A percentile compares a stretch with the other conserved stretches of the same genome.
Evolutionary conservation across 2,113 vertebrate species (phyloP).

Genomic region (Motacilla alba): DNA sequence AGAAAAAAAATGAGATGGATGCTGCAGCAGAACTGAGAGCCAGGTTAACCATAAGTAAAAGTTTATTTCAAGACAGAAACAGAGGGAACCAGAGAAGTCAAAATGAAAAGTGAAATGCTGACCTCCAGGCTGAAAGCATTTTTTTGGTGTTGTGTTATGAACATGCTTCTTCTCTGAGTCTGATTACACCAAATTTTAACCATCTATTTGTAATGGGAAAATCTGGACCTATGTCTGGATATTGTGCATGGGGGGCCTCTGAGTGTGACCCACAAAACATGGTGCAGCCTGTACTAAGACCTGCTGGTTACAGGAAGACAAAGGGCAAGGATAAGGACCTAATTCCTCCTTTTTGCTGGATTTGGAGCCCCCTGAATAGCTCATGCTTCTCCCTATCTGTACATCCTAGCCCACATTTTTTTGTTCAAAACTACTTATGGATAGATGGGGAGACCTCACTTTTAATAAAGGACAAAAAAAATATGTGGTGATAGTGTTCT

Average conservation of each 20-base stretch:
- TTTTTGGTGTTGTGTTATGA: neutral
- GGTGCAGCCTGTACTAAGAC: accelerated
- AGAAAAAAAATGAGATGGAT: neutral
- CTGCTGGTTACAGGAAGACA: neutral
- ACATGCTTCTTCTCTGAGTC: neutral
- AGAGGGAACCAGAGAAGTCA: neutral
- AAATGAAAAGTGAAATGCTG: neutral
- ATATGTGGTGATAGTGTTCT: neutral
- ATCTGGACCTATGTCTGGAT: neutral
- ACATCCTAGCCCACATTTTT: neutral
- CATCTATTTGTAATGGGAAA: neutral
- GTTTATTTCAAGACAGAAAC: neutral
- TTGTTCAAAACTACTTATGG: neutral
- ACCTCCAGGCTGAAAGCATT: neutral
- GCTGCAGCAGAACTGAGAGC: neutral
- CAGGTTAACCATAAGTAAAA: neutral
- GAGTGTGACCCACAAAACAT: neutral
- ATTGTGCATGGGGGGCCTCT: neutral
- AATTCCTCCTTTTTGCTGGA: neutral
- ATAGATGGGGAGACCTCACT: neutral
- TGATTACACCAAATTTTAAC: neutral
- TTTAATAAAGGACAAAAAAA: neutral
- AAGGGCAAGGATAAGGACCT: neutral
- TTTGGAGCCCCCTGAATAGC: neutral
- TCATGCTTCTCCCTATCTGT: neutral